phyloP scores from a whole-genome alignment of 2,113 vertebrate genomes.

The Pluvianellus socialis region DNA sequence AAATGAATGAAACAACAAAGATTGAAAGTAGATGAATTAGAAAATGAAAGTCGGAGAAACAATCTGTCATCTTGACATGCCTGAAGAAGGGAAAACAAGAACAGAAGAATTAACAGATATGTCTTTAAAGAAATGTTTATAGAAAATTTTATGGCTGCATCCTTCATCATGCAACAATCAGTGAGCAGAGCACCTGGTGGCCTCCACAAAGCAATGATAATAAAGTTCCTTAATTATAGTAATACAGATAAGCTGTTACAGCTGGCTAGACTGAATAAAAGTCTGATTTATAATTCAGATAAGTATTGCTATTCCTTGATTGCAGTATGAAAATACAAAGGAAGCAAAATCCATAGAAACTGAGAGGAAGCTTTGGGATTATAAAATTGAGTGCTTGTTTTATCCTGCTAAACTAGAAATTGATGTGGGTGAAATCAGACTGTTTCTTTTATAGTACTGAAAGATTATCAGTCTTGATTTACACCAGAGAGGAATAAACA shows the following conservation, averaged over 20 bases:
- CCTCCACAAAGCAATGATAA: background rate
- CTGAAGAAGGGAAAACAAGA: background rate
- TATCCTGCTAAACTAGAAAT: background rate
- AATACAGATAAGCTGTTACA: background rate
- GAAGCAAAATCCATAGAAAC: background rate
- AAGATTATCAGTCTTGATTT: background rate
- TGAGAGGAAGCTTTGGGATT: background rate
- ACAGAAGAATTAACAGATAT: background rate
- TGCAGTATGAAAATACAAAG: slow-evolving; percentile 9
- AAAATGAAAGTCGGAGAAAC: background rate
- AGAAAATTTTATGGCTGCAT: background rate
- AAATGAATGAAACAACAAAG: background rate
- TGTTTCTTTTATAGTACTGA: background rate
- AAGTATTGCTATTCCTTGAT: background rate
- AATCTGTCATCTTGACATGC: background rate
- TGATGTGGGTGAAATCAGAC: background rate
- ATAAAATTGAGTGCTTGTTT: background rate
- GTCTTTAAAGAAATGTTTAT: background rate
- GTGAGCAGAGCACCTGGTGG: background rate
- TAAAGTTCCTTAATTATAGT: slow-evolving; percentile 20
- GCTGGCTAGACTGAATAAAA: slow-evolving; percentile 14
- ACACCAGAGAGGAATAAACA: background rate
- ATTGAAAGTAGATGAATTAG: background rate
- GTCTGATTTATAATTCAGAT: slow-evolving; percentile 33
- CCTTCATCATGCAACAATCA: background rate